Evolutionary conservation across 1,140 invertebrate genomes (phyloP).

Genomic region (Drosophila chauvacae): DNA sequence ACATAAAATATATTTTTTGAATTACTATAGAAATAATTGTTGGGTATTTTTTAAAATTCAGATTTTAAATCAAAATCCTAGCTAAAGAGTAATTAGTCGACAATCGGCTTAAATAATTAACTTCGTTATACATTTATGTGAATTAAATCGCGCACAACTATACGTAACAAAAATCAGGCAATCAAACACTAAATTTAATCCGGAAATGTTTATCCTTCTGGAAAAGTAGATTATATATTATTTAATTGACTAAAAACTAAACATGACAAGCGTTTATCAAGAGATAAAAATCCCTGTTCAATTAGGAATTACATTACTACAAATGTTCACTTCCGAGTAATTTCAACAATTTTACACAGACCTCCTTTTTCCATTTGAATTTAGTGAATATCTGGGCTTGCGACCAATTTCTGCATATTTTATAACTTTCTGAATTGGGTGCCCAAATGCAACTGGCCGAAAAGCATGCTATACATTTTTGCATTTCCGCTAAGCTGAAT

Average conservation of each 20-base stretch:
- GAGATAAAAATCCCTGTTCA: not conserved
- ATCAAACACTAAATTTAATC: not conserved
- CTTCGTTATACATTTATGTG: not conserved
- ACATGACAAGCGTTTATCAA: not conserved
- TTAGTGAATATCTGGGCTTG: slow-evolving; percentile 22
- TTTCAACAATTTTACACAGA: not conserved
- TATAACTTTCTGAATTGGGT: slow-evolving; percentile 22
- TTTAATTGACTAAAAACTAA: not conserved
- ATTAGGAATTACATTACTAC: not conserved
- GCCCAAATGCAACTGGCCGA: slow-evolving; percentile 8
- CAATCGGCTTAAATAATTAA: not conserved
- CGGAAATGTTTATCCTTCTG: not conserved
- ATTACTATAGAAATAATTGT: not conserved
- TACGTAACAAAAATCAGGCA: not conserved
- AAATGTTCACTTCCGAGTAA: slow-evolving; percentile 7
- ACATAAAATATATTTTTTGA: not conserved
- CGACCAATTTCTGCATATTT: slow-evolving; percentile 47
- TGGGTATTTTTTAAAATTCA: not conserved
- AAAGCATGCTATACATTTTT: slow-evolving; percentile 29
- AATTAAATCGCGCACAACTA: not conserved
- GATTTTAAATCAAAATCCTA: not conserved
- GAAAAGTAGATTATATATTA: not conserved
- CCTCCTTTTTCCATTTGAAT: not conserved
- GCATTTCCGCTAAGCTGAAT: slow-evolving; percentile 49
- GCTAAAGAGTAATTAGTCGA: not conserved